A percentile compares a stretch with the other conserved stretches of the same genome.
These are phyloP conservation scores for Sinohyriopsis cumingii DNA, from an alignment of 2,888 invertebrate genomes.

Conservation along the genomic window DNA sequence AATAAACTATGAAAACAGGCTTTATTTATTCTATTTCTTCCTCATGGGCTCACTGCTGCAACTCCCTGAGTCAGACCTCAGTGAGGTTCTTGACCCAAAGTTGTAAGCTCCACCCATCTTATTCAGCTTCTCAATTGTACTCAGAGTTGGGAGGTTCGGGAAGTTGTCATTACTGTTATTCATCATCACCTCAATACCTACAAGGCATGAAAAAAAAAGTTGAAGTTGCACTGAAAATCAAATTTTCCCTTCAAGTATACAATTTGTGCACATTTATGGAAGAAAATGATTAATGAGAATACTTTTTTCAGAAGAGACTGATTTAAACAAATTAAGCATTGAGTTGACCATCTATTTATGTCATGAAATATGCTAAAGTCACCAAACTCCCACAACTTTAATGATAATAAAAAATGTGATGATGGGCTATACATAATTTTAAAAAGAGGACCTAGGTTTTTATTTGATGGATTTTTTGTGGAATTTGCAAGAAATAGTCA, in stretches of 20 bases:
- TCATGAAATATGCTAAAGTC: too few species aligned
- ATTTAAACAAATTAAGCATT: neutral
- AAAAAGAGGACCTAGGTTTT: too few species aligned
- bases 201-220: conserved; percentile 5
- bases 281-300: neutral
- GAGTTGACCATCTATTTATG: too few species aligned
- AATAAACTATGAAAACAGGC: too few species aligned
- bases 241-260: neutral
- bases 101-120: conserved; percentile 46
- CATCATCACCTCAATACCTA: conserved; percentile 52
- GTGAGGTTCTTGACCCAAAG: conserved; percentile 57
- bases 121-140: conserved; percentile 56
- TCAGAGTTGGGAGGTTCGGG: conserved; percentile 47
- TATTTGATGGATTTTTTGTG: too few species aligned
- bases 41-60: too few species aligned
- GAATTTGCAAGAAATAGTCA: too few species aligned
- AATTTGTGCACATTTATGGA: neutral
- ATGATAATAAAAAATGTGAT: too few species aligned
- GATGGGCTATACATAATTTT: too few species aligned
- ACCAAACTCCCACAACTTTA: too few species aligned
- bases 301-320: neutral
- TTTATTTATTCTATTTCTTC: too few species aligned
- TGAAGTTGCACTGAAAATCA: neutral
- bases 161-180: conserved; percentile 47
- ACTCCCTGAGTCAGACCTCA: conserved; percentile 34